These are phyloP conservation scores for Serranus cabrilla DNA, from an alignment of 2,797 vertebrate species.

Conservation along the genomic window DNA sequence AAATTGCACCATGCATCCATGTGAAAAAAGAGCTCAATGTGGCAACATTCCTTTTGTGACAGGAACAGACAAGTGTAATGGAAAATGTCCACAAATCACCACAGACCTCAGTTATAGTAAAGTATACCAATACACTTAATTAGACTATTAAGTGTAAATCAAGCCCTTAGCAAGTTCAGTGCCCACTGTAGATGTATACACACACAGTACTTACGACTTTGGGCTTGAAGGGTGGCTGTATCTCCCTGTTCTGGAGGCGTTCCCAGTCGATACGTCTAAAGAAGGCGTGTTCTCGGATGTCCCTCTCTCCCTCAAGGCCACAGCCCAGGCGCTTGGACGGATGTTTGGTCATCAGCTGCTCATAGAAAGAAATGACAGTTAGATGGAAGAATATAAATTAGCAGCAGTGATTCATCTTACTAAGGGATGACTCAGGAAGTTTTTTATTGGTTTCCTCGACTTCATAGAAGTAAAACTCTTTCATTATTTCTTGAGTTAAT, in stretches of 20 bases:
- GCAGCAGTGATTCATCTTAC: not conserved
- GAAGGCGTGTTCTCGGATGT: constrained; percentile 94
- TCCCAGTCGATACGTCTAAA: constrained; percentile 99
- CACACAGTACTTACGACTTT: constrained; percentile 91
- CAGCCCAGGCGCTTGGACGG: constrained; percentile 96
- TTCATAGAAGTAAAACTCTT: not conserved
- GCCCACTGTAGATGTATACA: not conserved
- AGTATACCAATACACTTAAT: constrained; percentile 11
- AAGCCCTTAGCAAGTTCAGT: not conserved
- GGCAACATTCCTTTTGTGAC: not conserved
- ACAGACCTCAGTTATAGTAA: constrained; percentile 7
- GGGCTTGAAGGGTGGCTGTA: constrained; percentile 97
- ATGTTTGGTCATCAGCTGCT: constrained; percentile 96
- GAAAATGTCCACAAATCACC: not conserved
- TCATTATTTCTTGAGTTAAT: not conserved
- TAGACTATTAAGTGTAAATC: not conserved
- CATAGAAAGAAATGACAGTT: constrained; percentile 9
- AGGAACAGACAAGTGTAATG: not conserved
- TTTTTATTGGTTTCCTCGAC: not conserved
- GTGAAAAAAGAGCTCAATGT: constrained; percentile 7
- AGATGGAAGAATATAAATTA: constrained; percentile 1
- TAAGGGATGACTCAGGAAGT: not conserved
- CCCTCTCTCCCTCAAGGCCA: constrained; percentile 91
- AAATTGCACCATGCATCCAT: constrained; percentile 11
- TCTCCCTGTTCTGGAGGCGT: constrained; percentile 91